Percentiles rank a stretch among this genome's conserved stretches.
Evolutionary conservation across 2,113 vertebrate genomes (phyloP).

Genomic region (Erythrolamprus reginae): DNA sequence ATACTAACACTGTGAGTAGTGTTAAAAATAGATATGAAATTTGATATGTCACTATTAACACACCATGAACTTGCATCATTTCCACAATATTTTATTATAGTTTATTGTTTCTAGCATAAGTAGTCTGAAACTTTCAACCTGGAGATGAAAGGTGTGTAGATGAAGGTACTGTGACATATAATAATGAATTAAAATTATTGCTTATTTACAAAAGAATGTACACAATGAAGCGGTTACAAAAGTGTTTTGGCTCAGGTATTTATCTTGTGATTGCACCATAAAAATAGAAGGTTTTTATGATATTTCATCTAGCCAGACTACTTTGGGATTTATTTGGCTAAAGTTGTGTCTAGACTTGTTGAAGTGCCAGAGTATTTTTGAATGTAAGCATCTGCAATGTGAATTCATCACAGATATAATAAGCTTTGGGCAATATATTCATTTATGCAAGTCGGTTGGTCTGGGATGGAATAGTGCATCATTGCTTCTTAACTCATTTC

Average conservation of each 20-base stretch:
- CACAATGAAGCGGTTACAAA: not conserved
- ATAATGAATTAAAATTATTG: not conserved
- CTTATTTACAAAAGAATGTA: not conserved
- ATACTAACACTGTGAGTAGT: not conserved
- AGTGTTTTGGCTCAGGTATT: not conserved
- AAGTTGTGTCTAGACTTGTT: not conserved
- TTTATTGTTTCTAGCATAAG: not conserved
- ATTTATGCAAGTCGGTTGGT: not conserved
- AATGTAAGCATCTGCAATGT: not conserved
- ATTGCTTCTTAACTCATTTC: not conserved
- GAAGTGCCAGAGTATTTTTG: not conserved
- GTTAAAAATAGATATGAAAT: not conserved
- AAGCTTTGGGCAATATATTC: not conserved
- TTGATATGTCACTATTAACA: not conserved
- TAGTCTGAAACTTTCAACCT: not conserved
- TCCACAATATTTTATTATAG: not conserved
- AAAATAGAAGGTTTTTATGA: not conserved
- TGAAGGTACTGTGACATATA: not conserved
- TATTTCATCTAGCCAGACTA: not conserved
- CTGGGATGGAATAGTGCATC: not conserved
- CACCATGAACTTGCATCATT: not conserved
- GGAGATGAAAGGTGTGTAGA: not conserved
- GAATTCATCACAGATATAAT: not conserved
- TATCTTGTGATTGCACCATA: not conserved
- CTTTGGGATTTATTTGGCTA: not conserved